A percentile compares a stretch with the other conserved stretches of the same genome.
Evolutionary conservation across 2,888 invertebrate species (phyloP).

Genomic region (Troides aeacus): DNA sequence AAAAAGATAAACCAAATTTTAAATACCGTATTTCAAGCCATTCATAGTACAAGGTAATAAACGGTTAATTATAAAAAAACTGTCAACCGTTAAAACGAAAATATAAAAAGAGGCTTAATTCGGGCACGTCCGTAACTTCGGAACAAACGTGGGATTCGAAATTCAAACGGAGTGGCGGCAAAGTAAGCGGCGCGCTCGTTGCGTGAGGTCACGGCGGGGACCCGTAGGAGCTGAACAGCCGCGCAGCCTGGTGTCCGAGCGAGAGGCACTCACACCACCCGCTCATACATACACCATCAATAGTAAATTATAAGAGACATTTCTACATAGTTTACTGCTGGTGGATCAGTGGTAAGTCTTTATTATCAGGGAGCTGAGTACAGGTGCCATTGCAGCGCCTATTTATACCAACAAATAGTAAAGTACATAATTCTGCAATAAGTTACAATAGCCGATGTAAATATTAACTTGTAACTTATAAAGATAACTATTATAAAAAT

Average conservation of each 20-base stretch:
- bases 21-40: no score
- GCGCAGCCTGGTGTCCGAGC: conserved; percentile 51
- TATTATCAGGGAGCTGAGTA: no score
- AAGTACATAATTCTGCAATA: conserved; percentile 11
- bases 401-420: not conserved
- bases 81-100: not conserved
- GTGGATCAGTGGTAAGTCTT: no score
- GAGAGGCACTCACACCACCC: conserved; percentile 53
- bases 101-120: conserved; percentile 2
- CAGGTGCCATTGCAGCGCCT: no score
- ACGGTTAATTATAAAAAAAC: no score
- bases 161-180: conserved; percentile 46
- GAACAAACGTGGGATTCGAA: conserved; percentile 43
- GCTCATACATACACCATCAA: conserved; percentile 21
- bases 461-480: not conserved
- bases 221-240: conserved; percentile 36
- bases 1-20: no score
- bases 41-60: no score
- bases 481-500: conserved; percentile 17
- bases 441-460: not conserved
- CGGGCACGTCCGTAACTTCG: conserved; percentile 19
- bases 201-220: conserved; percentile 57
- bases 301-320: conserved; percentile 2
- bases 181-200: conserved; percentile 37
- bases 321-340: not conserved